Conservation (phyloP, 2,797 vertebrate genomes). For the Prionace glauca region DNA sequence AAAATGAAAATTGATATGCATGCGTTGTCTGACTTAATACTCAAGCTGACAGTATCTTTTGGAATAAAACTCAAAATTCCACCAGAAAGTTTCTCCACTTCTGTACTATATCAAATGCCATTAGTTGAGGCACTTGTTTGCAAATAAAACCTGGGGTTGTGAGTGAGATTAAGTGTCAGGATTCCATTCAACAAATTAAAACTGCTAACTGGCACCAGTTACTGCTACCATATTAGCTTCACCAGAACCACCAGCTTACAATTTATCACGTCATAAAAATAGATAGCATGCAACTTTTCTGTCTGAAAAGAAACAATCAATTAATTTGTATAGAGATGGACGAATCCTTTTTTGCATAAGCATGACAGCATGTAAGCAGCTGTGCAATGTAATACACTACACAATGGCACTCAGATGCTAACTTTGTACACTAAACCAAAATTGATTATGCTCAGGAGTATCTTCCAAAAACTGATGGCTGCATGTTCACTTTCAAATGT, state of each 20-base stretch:
- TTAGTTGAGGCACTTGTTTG: background rate
- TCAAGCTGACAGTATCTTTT: background rate
- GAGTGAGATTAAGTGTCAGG: background rate
- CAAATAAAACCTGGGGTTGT: background rate
- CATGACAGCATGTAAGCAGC: background rate
- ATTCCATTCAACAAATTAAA: slow-evolving; percentile 18
- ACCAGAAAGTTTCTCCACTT: background rate
- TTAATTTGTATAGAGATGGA: background rate
- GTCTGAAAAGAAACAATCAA: background rate
- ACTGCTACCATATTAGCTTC: background rate
- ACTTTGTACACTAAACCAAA: background rate
- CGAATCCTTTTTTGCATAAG: background rate
- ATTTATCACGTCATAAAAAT: background rate
- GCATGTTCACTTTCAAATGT: background rate
- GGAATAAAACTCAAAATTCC: background rate
- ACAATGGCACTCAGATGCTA: background rate
- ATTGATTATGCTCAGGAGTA: background rate
- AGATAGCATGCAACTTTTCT: background rate
- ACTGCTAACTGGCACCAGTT: background rate
- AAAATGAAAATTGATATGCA: background rate
- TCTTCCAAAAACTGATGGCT: background rate
- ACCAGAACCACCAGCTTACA: background rate
- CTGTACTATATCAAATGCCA: background rate
- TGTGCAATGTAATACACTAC: background rate
- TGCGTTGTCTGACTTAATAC: background rate